phyloP scores from a whole-genome alignment of 2,113 vertebrate species.

The Oryzias celebensis region DNA sequence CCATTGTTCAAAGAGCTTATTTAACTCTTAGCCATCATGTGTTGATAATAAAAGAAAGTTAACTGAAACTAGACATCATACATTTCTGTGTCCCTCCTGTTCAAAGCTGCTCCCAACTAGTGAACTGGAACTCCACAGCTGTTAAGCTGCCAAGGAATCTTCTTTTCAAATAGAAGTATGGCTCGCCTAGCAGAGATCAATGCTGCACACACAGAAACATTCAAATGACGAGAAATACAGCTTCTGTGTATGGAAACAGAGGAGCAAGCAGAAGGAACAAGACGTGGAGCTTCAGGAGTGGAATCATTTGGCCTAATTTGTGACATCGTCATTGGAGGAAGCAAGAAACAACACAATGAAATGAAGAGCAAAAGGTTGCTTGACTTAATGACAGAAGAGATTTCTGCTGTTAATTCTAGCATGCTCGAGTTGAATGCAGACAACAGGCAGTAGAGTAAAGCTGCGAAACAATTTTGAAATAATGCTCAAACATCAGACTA shows the following conservation, averaged over 20 bases:
- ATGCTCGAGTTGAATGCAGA: too few relatives aligned
- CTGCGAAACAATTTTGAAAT: too few relatives aligned
- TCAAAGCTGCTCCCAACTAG: neutral
- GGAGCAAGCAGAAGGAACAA: too few relatives aligned
- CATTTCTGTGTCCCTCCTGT: neutral
- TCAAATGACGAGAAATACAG: constrained; percentile 48
- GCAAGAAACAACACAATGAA: too few relatives aligned
- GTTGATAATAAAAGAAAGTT: constrained; percentile 7
- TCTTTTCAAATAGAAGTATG: constrained; percentile 13
- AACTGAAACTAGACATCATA: constrained; percentile 3
- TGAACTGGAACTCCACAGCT: constrained; percentile 2
- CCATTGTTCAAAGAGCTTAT: neutral
- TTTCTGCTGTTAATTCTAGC: too few relatives aligned
- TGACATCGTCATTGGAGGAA: too few relatives aligned
- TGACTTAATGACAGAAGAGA: too few relatives aligned
- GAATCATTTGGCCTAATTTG: too few relatives aligned
- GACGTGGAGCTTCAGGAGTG: too few relatives aligned
- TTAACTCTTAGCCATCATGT: constrained; percentile 8
- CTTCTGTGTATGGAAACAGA: neutral
- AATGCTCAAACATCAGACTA: too few relatives aligned
- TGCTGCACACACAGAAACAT: constrained; percentile 12
- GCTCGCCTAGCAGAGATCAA: constrained; percentile 3
- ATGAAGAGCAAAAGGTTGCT: too few relatives aligned
- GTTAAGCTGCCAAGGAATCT: constrained; percentile 6
- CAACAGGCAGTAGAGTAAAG: too few relatives aligned